phyloP scores from a whole-genome alignment of 2,888 invertebrate genomes.

The Scaptomyza reducta region DNA sequence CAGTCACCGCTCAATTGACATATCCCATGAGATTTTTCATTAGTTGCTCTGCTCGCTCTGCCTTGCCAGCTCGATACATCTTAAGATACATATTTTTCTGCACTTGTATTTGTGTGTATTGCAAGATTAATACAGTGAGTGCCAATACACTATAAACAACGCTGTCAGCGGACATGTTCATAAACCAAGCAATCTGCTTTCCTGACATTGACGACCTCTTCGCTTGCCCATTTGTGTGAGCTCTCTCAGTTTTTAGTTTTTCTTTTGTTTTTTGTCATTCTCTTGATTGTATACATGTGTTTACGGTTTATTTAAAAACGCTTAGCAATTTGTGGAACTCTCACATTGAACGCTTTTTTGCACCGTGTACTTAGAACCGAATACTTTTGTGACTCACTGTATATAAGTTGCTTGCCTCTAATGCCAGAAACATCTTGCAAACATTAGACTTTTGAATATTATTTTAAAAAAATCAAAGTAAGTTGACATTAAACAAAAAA shows the following conservation, averaged over 20 bases:
- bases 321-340: too few relatives aligned
- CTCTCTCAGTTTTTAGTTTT: conserved; percentile 1
- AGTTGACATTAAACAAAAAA: neutral
- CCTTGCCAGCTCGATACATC: conserved; percentile 1
- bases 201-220: conserved; percentile 40
- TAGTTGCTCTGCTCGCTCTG: conserved; percentile 28
- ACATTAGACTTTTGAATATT: too few relatives aligned
- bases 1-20: conserved; percentile 29
- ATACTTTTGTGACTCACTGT: too few relatives aligned
- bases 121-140: conserved; percentile 8
- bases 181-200: conserved; percentile 47
- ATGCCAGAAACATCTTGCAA: too few relatives aligned
- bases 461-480: too few relatives aligned
- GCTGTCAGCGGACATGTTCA: conserved; percentile 57
- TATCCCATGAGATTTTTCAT: conserved; percentile 61
- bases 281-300: too few relatives aligned
- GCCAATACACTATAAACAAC: conserved; percentile 54
- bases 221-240: conserved; percentile 28
- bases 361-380: too few relatives aligned
- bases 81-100: neutral
- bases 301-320: too few relatives aligned
- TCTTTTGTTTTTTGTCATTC: neutral
- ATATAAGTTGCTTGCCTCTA: too few relatives aligned
- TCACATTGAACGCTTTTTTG: too few relatives aligned
- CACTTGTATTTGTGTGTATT: conserved; percentile 7